Evolutionary conservation across 2,797 vertebrate species (phyloP), one percentile per base, ranked within the genome.

Genomic region (Antrozous pallidus): DNA sequence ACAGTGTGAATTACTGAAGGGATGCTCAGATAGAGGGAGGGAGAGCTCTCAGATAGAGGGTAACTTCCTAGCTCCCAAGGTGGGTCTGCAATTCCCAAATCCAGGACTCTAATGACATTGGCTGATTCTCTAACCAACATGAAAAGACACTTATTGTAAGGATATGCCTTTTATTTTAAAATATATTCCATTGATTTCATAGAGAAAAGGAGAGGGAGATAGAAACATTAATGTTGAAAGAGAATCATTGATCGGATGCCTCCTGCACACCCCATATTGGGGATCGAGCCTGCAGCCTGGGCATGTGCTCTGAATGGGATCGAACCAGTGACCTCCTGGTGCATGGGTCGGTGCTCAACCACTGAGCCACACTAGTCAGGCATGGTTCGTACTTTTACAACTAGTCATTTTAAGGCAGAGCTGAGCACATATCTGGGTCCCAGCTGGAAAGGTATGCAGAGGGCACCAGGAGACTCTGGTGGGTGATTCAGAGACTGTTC

Each of bases 71-170:
- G 28, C 6, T 71, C 10, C 22, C 28, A 38, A 49, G 10, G 2
- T 0, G 3, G 0, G 42, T 89, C 11, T 12, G 33, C 79, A 58
- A 70, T 88, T 89, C n/a, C 17, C 7, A 36, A 80, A n/a, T 80
- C 71, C 22, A 10, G 45, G 33, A 8, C 26, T 3, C 24, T 24
- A 45, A 61, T 0, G 61, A 12, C 45, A 33, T 73, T 47, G 9
- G 14, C 31, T 28, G 45, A 38, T 38, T 73, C 11, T 71, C 42
- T 13, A 90, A 63, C 63, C 17, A 36, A 8, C 2, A 4, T 56
- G 47, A 54, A 42, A 70, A 79, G 71, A 88, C 28, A 38, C 54
- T 83, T 93, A 2, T 18, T 54, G 49, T 71, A 28, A 84, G 40
- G 20, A 20, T 5, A 5, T 5, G 77, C 38, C 67, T 90, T 93